Evolutionary conservation across 2,113 vertebrate species (phyloP).

Genomic region (Bostrychus sinensis): DNA sequence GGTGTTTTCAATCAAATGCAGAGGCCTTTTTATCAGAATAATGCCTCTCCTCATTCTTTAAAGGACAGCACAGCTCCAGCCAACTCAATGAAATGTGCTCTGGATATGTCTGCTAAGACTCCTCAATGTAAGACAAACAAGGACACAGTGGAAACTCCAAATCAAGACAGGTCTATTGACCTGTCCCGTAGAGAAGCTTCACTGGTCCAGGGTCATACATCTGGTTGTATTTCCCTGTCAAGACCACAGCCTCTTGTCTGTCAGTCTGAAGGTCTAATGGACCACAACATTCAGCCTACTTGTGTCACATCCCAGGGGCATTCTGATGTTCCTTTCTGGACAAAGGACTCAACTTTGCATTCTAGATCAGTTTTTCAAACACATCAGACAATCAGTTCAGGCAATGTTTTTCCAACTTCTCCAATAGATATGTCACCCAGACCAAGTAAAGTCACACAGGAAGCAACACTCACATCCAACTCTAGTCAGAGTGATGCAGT

Average conservation of each 20-base stretch:
- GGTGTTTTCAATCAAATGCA: slow-evolving; percentile 7
- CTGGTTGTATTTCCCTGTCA: slow-evolving; percentile 14
- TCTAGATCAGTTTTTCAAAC: slow-evolving; percentile 12
- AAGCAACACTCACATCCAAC: neutral
- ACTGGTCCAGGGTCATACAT: slow-evolving; percentile 9
- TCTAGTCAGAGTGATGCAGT: slow-evolving; percentile 36
- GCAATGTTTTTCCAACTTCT: slow-evolving; percentile 69
- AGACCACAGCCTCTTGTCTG: slow-evolving; percentile 24
- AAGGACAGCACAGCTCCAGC: slow-evolving; percentile 54
- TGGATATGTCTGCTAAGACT: slow-evolving; percentile 73
- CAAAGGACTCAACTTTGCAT: slow-evolving; percentile 11
- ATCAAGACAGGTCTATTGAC: slow-evolving; percentile 48
- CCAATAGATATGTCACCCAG: slow-evolving; percentile 80
- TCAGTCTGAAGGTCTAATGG: slow-evolving; percentile 31
- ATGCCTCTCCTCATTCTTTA: neutral
- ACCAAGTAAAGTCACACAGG: slow-evolving; percentile 39
- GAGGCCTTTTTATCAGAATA: neutral
- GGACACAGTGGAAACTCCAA: slow-evolving; percentile 15
- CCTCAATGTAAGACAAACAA: slow-evolving; percentile 28
- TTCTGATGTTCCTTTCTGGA: neutral
- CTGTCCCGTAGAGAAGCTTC: slow-evolving; percentile 45
- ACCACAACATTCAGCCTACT: neutral
- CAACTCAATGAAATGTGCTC: slow-evolving; percentile 64
- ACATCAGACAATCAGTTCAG: slow-evolving; percentile 52
- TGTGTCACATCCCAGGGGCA: no score